Conservation (phyloP, 1,140 invertebrate species). For the Zaprionus camerounensis region DNA sequence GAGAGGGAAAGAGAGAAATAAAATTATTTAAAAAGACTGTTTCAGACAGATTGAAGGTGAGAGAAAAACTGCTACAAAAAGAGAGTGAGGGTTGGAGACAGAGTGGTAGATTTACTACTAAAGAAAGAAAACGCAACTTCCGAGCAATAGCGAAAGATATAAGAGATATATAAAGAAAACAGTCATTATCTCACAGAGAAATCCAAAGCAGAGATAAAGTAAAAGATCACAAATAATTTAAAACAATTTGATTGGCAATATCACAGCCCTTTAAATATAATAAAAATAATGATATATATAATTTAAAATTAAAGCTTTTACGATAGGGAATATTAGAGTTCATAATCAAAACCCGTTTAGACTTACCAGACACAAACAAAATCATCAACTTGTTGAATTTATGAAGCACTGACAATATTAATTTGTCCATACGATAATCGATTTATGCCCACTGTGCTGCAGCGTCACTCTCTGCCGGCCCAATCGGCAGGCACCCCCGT, state of each 20-base stretch:
- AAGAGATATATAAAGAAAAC: no score
- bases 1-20: no score
- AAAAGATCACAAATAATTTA: not conserved
- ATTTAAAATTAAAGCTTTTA: not conserved
- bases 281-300: not conserved
- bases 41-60: not conserved
- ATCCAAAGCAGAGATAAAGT: not conserved
- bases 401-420: not conserved
- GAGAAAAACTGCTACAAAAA: no score
- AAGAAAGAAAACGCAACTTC: no score
- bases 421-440: slow-evolving; percentile 4
- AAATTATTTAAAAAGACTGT: no score
- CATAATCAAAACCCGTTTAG: not conserved
- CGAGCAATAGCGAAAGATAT: not conserved
- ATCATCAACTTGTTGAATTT: slow-evolving; percentile 2
- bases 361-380: not conserved
- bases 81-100: no score
- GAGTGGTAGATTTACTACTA: no score
- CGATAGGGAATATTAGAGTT: not conserved
- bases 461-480: slow-evolving; percentile 27
- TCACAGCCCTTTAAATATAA: no score
- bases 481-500: slow-evolving; percentile 69
- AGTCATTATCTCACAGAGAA: no score
- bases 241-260: no score
- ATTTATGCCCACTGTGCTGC: slow-evolving; percentile 60